Base-by-base conservation (phyloP, 2,797 vertebrate species). In the Poeciliopsis turneri region DNA sequence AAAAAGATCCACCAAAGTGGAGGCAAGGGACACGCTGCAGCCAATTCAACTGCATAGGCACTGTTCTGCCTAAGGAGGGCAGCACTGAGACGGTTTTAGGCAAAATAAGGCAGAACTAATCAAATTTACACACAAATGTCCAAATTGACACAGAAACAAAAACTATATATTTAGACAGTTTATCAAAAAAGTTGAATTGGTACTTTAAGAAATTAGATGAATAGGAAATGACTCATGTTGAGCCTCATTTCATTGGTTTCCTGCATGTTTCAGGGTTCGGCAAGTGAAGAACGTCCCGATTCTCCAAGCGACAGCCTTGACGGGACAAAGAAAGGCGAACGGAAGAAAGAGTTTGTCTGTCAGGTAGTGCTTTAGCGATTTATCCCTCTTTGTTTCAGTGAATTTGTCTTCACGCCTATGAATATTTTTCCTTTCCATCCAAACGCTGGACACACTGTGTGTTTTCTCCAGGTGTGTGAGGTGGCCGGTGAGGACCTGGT, bases 301-400 rank as follows among this genome's bases (percentile, higher is more conserved):
- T 99, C 98, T 69, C 97, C 98, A 0, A 97, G 96, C 43, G 98
- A 98, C 90, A 98, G 97, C 77, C 95, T 97, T 10, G 97, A 99
- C 0, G 97, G 98, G 75, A 95, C 91, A 2, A 99, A 98, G 90
- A 98, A 97, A 88, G 96, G 95, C 0, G 97, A 99, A 68, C 95
- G 97, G 69, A 96, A 96, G 90, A 99, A 98, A 86, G 98, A 99
- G 91, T 94, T 94, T 55, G 96, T 99, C 76, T 99, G 98, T 92
- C 98, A 97, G 97, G 98, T 99, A 86, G 90, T 7, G 39, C 12
- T 28, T 61, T 45, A 36, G 13, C 4, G 1, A 23, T 39, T 55
- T 41, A 39, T 33, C 11, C 25, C 30, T 55, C 5, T 18, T 55
- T 41, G 16, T 57, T 33, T 66, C 30, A 2, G 11, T 10, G 1